Percentiles rank a stretch among this genome's conserved stretches.
Evolutionary conservation across 2,113 vertebrate species (phyloP).

Genomic region (Marmota flaviventris): DNA sequence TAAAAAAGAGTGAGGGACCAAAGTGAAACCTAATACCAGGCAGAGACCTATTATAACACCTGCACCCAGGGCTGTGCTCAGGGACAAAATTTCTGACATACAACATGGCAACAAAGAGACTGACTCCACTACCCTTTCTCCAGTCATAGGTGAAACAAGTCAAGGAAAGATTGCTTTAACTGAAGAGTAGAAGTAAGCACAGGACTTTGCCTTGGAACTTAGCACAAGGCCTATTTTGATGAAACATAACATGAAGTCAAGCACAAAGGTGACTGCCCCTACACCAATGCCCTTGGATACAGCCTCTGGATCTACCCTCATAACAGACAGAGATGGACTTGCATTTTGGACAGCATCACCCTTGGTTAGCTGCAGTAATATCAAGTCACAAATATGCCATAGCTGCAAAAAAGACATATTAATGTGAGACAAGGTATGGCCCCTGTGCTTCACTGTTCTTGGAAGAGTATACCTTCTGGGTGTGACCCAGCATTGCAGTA

Average conservation of each 20-base stretch:
- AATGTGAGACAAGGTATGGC: background rate
- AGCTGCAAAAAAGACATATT: background rate
- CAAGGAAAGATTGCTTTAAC: background rate
- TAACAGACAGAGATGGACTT: background rate
- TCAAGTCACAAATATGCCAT: background rate
- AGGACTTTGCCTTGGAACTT: background rate
- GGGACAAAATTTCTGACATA: background rate
- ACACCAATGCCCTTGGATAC: background rate
- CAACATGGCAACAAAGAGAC: background rate
- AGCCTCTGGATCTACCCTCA: background rate
- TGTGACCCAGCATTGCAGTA: background rate
- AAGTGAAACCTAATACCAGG: background rate
- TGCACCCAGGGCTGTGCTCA: background rate
- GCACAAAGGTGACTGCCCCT: background rate
- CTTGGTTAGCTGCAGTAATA: background rate
- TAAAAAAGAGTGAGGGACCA: background rate
- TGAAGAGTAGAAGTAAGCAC: background rate
- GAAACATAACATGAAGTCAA: background rate
- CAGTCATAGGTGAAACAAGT: background rate
- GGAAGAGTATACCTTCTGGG: background rate
- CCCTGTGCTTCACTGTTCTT: background rate
- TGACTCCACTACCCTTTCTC: background rate
- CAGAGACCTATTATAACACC: background rate
- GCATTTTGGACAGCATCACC: background rate
- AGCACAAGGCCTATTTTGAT: background rate